phyloP scores from a whole-genome alignment of 2,888 invertebrate genomes.

The Acronicta leporina region DNA sequence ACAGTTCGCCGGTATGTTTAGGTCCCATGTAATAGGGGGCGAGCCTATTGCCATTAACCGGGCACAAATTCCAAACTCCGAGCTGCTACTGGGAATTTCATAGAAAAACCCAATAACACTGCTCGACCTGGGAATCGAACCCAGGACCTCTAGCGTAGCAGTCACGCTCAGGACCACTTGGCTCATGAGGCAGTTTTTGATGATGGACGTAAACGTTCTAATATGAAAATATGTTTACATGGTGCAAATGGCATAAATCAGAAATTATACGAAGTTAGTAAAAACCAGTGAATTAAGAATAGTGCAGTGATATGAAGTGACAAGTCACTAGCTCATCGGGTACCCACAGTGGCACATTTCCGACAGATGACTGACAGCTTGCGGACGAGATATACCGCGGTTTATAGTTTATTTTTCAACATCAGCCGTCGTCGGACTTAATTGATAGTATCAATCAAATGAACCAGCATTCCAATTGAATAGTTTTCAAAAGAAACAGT shows the following conservation, averaged over 20 bases:
- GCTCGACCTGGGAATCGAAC: too few relatives aligned
- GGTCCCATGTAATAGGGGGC: too few relatives aligned
- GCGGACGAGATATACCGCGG: conserved; percentile 8
- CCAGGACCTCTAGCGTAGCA: too few relatives aligned
- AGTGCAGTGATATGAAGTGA: conserved; percentile 36
- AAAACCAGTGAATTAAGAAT: conserved; percentile 12
- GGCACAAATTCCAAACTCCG: too few relatives aligned
- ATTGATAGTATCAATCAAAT: conserved; percentile 4
- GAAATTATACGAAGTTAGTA: conserved; percentile 10
- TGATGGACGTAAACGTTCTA: too few relatives aligned
- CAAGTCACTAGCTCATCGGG: conserved; percentile 47
- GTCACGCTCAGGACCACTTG: too few relatives aligned
- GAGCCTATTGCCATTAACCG: too few relatives aligned
- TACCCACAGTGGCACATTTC: conserved; percentile 41
- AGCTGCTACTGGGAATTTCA: too few relatives aligned
- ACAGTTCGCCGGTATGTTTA: too few relatives aligned
- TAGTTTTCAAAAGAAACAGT: neutral
- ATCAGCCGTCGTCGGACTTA: conserved; percentile 1
- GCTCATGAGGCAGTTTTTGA: too few relatives aligned
- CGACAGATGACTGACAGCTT: conserved; percentile 44
- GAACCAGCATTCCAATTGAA: neutral
- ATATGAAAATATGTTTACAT: neutral
- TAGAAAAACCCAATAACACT: too few relatives aligned
- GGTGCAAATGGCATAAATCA: neutral
- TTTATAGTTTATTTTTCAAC: conserved; percentile 8